Evolutionary conservation across 2,888 invertebrate genomes (phyloP).

Genomic region (Hyles lineata): DNA sequence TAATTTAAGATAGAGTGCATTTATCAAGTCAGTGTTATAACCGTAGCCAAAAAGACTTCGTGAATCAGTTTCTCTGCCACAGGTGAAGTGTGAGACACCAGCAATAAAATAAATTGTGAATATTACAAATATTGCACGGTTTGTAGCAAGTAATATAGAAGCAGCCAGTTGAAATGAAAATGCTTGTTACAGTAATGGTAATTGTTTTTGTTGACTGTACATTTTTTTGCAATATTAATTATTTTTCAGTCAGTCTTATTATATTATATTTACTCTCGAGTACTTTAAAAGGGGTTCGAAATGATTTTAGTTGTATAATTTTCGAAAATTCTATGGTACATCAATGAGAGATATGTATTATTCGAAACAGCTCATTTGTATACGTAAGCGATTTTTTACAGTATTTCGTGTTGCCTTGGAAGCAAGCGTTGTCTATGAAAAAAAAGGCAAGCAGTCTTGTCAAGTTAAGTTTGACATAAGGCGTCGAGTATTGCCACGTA

Average conservation of each 20-base stretch:
- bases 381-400: constrained; percentile 14
- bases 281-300: not conserved
- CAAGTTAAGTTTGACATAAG: not conserved
- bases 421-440: constrained; percentile 9
- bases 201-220: no score
- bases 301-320: not conserved
- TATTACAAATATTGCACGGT: no score
- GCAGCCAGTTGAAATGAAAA: no score
- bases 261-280: not conserved
- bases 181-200: no score
- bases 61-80: no score
- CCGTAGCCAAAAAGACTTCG: no score
- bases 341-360: not conserved
- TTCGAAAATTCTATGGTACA: not conserved
- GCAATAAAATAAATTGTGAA: no score
- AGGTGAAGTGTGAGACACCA: no score
- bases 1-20: no score
- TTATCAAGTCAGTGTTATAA: no score
- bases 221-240: not conserved
- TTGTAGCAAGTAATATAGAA: no score
- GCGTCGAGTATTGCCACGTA: constrained; percentile 8
- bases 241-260: not conserved
- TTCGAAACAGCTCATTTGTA: not conserved
- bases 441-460: not conserved
- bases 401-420: not conserved